Evolutionary conservation across 2,888 invertebrate species (phyloP).

Genomic region (Acanthosoma haemorrhoidale): DNA sequence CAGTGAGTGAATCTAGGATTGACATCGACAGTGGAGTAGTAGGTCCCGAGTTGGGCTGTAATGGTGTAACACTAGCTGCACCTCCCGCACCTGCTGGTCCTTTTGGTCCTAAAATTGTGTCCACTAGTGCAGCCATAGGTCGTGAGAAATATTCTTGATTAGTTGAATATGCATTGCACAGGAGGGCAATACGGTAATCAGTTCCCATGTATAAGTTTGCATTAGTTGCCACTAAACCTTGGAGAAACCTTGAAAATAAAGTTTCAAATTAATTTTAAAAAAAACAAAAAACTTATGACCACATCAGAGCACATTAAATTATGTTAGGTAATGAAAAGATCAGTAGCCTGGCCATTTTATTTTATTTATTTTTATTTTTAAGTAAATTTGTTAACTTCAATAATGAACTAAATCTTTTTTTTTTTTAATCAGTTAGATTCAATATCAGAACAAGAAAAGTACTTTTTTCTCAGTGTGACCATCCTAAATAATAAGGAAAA

Average conservation of each 20-base stretch:
- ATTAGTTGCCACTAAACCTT: conserved; percentile 72
- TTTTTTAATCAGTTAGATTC: too few relatives aligned
- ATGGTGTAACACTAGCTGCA: conserved; percentile 47
- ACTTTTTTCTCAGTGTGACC: too few relatives aligned
- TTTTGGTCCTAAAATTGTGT: conserved; percentile 64
- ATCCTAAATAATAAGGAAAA: too few relatives aligned
- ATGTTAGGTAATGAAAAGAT: too few relatives aligned
- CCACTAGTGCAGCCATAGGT: conserved; percentile 87
- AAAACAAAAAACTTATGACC: too few relatives aligned
- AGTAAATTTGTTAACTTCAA: too few relatives aligned
- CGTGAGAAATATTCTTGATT: conserved; percentile 85
- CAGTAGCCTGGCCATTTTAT: too few relatives aligned
- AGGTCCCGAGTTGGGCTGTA: conserved; percentile 55
- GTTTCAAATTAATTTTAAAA: too few relatives aligned
- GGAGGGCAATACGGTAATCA: conserved; percentile 83
- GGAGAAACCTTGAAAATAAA: conserved; percentile 61
- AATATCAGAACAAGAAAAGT: too few relatives aligned
- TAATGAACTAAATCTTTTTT: too few relatives aligned
- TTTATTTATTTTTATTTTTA: too few relatives aligned
- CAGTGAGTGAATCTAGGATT: conserved; percentile 82
- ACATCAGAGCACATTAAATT: too few relatives aligned
- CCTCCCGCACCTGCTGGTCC: conserved; percentile 45
- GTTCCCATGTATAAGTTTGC: conserved; percentile 66
- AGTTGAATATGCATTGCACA: conserved; percentile 93
- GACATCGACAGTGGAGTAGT: conserved; percentile 88